A percentile compares a stretch with the other conserved stretches of the same genome.
phyloP scores from a whole-genome alignment of 2,888 invertebrate species.

The Drosophila austrosaltans region DNA sequence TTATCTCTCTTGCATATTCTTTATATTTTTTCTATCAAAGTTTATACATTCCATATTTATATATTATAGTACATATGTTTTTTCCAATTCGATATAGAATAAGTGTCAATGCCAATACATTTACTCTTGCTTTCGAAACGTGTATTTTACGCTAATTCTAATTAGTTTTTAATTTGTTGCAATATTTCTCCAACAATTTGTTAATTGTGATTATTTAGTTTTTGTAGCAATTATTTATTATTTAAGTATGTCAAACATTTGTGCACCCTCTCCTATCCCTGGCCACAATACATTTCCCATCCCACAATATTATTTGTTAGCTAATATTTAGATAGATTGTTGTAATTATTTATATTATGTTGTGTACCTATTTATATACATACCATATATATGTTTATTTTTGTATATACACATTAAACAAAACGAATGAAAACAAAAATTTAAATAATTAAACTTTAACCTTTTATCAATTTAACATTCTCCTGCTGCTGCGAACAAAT shows the following conservation, averaged over 20 bases:
- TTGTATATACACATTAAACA: constrained; percentile 49
- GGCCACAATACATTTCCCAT: constrained; percentile 1
- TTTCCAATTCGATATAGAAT: constrained; percentile 46
- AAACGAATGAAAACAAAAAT: constrained; percentile 24
- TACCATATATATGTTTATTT: constrained; percentile 48
- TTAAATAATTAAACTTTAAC: constrained; percentile 27
- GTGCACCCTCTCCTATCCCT: constrained; percentile 14
- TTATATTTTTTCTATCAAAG: constrained; percentile 7
- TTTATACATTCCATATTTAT: constrained; percentile 46
- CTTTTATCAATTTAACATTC: constrained; percentile 25
- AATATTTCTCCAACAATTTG: constrained; percentile 60
- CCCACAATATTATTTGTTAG: constrained; percentile 46
- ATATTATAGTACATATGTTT: constrained; percentile 23
- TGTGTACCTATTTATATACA: constrained; percentile 47
- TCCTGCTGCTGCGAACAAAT: constrained; percentile 17
- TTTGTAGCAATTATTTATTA: constrained; percentile 56
- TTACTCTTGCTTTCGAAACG: constrained; percentile 46
- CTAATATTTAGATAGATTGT: constrained; percentile 58
- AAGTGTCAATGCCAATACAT: constrained; percentile 60
- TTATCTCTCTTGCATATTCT: neutral
- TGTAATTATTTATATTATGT: constrained; percentile 47
- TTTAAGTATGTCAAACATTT: constrained; percentile 51
- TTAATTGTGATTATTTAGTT: constrained; percentile 74
- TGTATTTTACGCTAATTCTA: constrained; percentile 29
- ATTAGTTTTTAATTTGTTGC: constrained; percentile 65